phyloP scores from a whole-genome alignment of 2,888 invertebrate genomes.

The Adineta ricciae region DNA sequence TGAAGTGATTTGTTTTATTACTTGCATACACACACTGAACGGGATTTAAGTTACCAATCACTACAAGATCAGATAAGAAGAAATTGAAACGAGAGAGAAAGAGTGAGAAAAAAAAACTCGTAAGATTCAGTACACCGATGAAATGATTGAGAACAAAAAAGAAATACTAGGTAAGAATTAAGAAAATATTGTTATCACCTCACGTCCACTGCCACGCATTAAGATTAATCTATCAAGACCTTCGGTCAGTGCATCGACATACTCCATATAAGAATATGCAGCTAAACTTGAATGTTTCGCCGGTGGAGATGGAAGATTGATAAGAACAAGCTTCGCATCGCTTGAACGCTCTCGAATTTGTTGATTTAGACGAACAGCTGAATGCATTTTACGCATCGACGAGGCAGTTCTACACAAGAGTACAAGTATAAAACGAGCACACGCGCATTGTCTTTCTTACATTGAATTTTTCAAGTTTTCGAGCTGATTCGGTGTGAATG shows the following conservation, averaged over 20 bases:
- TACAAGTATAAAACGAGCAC: too few species aligned
- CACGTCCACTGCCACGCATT: constrained; percentile 92
- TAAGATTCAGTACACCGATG: too few species aligned
- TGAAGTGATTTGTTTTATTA: too few species aligned
- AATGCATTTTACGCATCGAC: constrained; percentile 77
- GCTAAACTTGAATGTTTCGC: constrained; percentile 31
- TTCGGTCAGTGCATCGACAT: constrained; percentile 91
- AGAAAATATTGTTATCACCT: constrained; percentile 98
- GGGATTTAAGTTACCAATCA: neutral
- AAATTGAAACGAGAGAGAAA: too few species aligned
- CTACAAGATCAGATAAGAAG: neutral
- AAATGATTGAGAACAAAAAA: too few species aligned
- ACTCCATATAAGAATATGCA: constrained; percentile 75
- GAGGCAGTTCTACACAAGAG: neutral
- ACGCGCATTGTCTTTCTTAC: neutral
- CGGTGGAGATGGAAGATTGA: constrained; percentile 94
- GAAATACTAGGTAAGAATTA: constrained; percentile 49
- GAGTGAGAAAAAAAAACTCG: too few species aligned
- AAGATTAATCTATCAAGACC: constrained; percentile 88
- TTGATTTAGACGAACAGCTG: constrained; percentile 93
- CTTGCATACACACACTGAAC: neutral
- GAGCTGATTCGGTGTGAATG: constrained; percentile 40
- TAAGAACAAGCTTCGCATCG: constrained; percentile 89
- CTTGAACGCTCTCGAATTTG: constrained; percentile 91
- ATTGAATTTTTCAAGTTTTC: neutral